Evolutionary conservation across 2,888 invertebrate genomes (phyloP).

Genomic region (Plutella xylostella): DNA sequence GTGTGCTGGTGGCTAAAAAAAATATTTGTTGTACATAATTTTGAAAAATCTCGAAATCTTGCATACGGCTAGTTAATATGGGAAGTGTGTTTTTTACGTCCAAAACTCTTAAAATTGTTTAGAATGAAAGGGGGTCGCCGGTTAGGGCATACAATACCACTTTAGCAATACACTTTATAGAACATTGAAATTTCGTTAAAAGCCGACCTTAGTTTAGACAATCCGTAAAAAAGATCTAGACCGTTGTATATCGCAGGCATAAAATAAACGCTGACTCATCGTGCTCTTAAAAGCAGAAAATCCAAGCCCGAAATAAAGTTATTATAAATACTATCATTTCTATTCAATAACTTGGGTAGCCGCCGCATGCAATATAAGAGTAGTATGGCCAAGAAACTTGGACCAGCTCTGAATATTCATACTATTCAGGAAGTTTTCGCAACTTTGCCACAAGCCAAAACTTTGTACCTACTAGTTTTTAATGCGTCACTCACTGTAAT

Average conservation of each 20-base stretch:
- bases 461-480: slow-evolving; percentile 7
- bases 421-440: slow-evolving; percentile 32
- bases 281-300: too few relatives aligned
- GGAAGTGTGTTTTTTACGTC: too few relatives aligned
- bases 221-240: background rate
- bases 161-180: too few relatives aligned
- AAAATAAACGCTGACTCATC: background rate
- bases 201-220: background rate
- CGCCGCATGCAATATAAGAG: slow-evolving; percentile 35
- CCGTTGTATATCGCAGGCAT: background rate
- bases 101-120: too few relatives aligned
- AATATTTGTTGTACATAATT: too few relatives aligned
- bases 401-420: slow-evolving; percentile 53
- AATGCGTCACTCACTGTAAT: slow-evolving; percentile 2
- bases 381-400: slow-evolving; percentile 35
- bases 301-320: background rate
- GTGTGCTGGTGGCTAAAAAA: too few relatives aligned
- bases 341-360: slow-evolving; percentile 13
- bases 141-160: too few relatives aligned
- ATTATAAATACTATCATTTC: background rate
- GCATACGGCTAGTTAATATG: too few relatives aligned
- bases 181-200: too few relatives aligned
- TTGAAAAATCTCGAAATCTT: too few relatives aligned
- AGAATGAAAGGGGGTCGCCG: too few relatives aligned
- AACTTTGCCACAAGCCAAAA: slow-evolving; percentile 23